phyloP scores from a whole-genome alignment of 2,888 invertebrate genomes.

The Macaria liturata region DNA sequence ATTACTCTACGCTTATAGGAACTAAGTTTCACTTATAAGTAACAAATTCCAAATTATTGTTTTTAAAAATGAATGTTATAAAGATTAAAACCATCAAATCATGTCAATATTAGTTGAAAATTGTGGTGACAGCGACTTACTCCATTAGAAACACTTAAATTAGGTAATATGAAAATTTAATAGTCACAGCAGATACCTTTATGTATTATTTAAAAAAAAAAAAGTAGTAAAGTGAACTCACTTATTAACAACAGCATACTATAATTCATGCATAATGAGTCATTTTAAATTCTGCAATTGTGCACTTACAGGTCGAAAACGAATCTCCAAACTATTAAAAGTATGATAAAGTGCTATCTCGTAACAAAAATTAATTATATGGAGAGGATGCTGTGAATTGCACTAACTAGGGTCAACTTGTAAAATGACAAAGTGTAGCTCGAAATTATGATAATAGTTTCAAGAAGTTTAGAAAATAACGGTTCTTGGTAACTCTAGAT shows the following conservation, averaged over 20 bases:
- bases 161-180: too few relatives aligned
- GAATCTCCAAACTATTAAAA: conserved; percentile 19
- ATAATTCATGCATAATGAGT: not conserved
- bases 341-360: conserved; percentile 32
- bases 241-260: not conserved
- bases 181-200: too few relatives aligned
- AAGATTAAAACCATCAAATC: too few relatives aligned
- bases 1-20: too few relatives aligned
- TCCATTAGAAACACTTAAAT: too few relatives aligned
- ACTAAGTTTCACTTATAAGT: too few relatives aligned
- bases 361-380: conserved; percentile 52
- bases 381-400: conserved; percentile 59
- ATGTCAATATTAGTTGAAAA: too few relatives aligned
- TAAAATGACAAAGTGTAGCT: conserved; percentile 65
- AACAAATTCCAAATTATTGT: too few relatives aligned
- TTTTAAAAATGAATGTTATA: too few relatives aligned
- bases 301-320: conserved; percentile 20
- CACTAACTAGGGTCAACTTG: conserved; percentile 55
- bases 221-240: too few relatives aligned
- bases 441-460: conserved; percentile 79
- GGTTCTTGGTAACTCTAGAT: conserved; percentile 52
- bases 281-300: conserved; percentile 8
- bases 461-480: conserved; percentile 71
- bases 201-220: too few relatives aligned
- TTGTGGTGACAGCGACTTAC: too few relatives aligned